A percentile compares a stretch with the other conserved stretches of the same genome.
phyloP scores from a whole-genome alignment of 2,888 invertebrate genomes.

The Tenthredo amoena region DNA sequence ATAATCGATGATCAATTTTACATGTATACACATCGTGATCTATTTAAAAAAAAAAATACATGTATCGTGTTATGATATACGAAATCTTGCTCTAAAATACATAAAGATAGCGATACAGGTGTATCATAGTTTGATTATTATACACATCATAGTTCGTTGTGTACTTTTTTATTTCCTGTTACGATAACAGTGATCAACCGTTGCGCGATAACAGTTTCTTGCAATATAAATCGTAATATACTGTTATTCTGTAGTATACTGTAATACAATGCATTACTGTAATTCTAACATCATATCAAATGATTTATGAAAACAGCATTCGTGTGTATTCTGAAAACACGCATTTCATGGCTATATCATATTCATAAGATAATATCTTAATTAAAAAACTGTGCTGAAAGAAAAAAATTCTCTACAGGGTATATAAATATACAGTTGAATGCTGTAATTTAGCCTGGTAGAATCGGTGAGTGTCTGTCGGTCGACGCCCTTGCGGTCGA shows the following conservation, averaged over 20 bases:
- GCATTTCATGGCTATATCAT: neutral
- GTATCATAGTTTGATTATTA: neutral
- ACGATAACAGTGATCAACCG: neutral
- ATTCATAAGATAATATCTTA: neutral
- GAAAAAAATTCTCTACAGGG: neutral
- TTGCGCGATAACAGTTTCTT: slow-evolving; percentile 27
- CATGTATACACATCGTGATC: neutral
- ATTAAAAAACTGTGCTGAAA: neutral
- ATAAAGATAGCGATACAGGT: neutral
- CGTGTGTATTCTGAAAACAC: neutral
- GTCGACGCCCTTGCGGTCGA: slow-evolving; percentile 49
- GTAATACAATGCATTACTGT: neutral
- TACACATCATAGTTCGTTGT: neutral
- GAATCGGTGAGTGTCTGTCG: neutral
- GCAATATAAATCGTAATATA: neutral
- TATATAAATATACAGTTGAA: neutral
- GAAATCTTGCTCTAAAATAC: neutral
- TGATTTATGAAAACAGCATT: neutral
- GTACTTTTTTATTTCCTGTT: neutral
- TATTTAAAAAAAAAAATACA: neutral
- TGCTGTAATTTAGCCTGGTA: neutral
- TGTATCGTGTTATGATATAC: neutral
- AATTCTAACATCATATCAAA: neutral
- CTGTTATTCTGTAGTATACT: neutral
- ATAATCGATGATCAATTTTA: neutral